A percentile compares a stretch with the other conserved stretches of the same genome.
phyloP scores from a whole-genome alignment of 2,113 vertebrate species.

The Cynocephalus volans region DNA sequence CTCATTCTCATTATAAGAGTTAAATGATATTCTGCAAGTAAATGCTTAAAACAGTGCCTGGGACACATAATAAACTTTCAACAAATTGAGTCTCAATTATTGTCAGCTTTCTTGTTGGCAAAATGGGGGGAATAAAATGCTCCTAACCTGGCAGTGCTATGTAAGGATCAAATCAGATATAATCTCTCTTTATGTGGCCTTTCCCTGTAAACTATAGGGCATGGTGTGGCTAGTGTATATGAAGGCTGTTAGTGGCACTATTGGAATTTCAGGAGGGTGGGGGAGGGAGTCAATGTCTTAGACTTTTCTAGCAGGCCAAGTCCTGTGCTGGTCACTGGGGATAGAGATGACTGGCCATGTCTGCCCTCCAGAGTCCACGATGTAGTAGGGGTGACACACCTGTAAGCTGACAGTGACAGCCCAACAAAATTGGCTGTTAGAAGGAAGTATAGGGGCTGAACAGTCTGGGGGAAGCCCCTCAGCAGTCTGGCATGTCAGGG shows the following conservation, averaged over 20 bases:
- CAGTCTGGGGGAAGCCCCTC: not conserved
- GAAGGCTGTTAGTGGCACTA: not conserved
- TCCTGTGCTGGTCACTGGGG: not conserved
- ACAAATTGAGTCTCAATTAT: not conserved
- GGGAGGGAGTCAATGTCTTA: not conserved
- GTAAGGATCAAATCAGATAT: no score
- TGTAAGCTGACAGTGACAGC: not conserved
- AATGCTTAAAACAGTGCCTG: not conserved
- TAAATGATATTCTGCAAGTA: not conserved
- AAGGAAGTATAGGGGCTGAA: not conserved
- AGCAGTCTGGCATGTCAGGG: not conserved
- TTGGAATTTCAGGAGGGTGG: not conserved
- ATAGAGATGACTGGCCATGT: not conserved
- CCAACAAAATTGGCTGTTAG: not conserved
- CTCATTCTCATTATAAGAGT: slow-evolving; percentile 56
- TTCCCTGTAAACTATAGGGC: not conserved
- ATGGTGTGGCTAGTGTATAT: fast-evolving
- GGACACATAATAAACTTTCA: slow-evolving; percentile 31
- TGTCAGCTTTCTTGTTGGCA: slow-evolving; percentile 6
- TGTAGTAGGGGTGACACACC: not conserved
- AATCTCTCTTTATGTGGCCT: not conserved
- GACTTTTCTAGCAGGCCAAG: not conserved
- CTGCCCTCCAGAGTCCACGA: not conserved
- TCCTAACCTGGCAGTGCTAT: not conserved
- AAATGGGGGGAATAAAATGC: not conserved